These are phyloP conservation scores for Drosophila bocqueti DNA, from an alignment of 1,140 invertebrate genomes.

Conservation along the genomic window DNA sequence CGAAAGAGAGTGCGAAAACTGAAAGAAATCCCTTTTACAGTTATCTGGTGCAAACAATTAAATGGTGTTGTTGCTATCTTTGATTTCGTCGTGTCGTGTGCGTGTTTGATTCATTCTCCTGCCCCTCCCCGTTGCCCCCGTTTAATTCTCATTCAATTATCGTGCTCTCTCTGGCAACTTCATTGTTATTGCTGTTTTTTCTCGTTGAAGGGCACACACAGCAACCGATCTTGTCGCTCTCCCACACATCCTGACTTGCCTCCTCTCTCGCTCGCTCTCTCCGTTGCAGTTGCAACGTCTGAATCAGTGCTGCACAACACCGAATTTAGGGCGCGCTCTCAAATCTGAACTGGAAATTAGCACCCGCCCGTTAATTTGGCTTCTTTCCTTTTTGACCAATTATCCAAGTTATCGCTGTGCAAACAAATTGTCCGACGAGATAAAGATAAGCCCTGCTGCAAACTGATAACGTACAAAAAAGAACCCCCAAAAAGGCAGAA, in stretches of 20 bases:
- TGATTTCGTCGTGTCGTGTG: constrained; percentile 10
- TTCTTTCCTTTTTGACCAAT: constrained; percentile 25
- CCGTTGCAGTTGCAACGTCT: constrained; percentile 14
- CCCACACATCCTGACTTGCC: constrained; percentile 9
- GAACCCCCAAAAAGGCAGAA: constrained; percentile 5
- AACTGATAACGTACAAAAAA: constrained; percentile 20
- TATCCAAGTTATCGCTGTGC: constrained; percentile 50
- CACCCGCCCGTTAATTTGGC: constrained; percentile 38
- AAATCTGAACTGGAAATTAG: constrained; percentile 42
- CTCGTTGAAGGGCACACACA: constrained; percentile 35
- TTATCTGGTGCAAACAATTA: constrained; percentile 74
- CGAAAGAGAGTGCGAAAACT: constrained; percentile 48
- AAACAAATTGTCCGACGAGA: constrained; percentile 21
- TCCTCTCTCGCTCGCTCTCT: constrained; percentile 2
- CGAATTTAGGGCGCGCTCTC: constrained; percentile 27
- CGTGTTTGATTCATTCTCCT: constrained; percentile 44
- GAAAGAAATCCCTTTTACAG: constrained; percentile 58
- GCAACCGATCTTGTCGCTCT: constrained; percentile 19
- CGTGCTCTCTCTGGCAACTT: constrained; percentile 18
- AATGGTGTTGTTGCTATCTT: constrained; percentile 18
- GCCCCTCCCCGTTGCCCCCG: constrained; percentile 18
- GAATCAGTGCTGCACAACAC: constrained; percentile 58
- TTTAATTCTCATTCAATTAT: constrained; percentile 41
- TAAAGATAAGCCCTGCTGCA: constrained; percentile 21
- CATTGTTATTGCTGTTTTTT: constrained; percentile 33